Evolutionary conservation across 2,797 vertebrate genomes (phyloP).

Genomic region (Cirrhinus molitorella): DNA sequence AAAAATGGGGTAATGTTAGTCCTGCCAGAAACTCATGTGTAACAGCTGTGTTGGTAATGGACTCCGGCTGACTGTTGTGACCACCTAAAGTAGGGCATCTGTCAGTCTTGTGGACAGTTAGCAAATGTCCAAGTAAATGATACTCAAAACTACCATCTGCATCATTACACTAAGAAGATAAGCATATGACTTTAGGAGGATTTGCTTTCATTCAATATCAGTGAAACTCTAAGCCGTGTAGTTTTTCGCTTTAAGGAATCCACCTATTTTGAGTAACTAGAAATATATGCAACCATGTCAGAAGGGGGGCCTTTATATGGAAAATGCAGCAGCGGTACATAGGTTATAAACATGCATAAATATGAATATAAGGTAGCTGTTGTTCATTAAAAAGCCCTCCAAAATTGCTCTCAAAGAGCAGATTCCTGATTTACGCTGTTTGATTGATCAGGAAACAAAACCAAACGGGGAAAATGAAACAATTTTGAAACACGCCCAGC

Average conservation of each 20-base stretch:
- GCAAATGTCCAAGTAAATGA: constrained; percentile 73
- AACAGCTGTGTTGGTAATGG: constrained; percentile 90
- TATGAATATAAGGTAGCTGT: neutral
- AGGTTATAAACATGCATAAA: neutral
- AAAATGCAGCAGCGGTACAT: neutral
- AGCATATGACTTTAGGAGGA: constrained; percentile 51
- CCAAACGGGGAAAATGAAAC: constrained; percentile 9
- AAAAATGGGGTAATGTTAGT: constrained; percentile 56
- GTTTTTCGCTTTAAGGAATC: neutral
- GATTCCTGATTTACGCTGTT: neutral
- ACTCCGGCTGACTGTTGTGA: constrained; percentile 84
- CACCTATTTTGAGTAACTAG: neutral
- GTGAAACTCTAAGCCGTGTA: neutral
- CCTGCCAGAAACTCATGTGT: constrained; percentile 70
- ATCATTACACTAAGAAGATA: constrained; percentile 58
- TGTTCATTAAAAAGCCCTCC: neutral
- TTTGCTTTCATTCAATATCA: constrained; percentile 46
- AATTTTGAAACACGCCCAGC: constrained; percentile 34
- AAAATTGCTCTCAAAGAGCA: neutral
- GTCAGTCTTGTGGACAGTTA: constrained; percentile 80
- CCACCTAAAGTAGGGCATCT: constrained; percentile 88
- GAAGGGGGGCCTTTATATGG: neutral
- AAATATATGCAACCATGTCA: neutral
- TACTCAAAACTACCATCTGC: constrained; percentile 66
- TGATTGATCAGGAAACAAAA: constrained; percentile 34